Base-by-base conservation (phyloP, 2,113 vertebrate species). In the Engystomops pustulosus region DNA sequence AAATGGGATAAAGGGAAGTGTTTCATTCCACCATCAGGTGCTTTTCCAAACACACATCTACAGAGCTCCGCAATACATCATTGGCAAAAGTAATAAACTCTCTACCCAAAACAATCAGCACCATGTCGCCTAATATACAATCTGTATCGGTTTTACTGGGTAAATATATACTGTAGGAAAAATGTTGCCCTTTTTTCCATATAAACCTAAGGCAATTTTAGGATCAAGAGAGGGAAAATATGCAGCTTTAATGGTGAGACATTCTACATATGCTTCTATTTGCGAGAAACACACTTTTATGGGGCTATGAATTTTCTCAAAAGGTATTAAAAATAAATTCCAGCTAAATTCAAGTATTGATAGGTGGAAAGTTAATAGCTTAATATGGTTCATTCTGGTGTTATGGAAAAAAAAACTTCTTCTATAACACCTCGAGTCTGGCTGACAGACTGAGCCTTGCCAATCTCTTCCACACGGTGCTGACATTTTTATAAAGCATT, bases 291-390 rank as follows among this genome's bases (percentile, higher is more conserved):
- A 36, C 32, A 6, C 51, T 83, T 83, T 77, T 84, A 75, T 75
- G 32, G 41, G 20, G 60, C 70, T 47, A 62, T 65, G 53, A 83
- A 83, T 84, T 76, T 76, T 65, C 58, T 84, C 58, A 47, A 38
- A 67, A 76, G 44, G 58, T 51, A 51, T 68, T 84, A 77, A 84
- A 51, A 65, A 45, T 75, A 27, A 47, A 83, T 83, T 76, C 58
- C 81, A 49, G 71, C 0, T 71, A 51, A 15, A 36, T 85, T 81
- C 18, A 45, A 81, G 17, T 83, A 32, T 81, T 83, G 85, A 74
- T 55, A 51, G 27, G 60, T 85, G 58, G 67, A 86, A 89, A n/a
- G 41, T 23, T 88, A 87, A 87, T 0, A 86, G 89, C 53, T 60
- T 53, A 87, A 86, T 32, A 30, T 74, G 87, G 84, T 87, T 89